Percentiles rank a stretch among this genome's conserved stretches.
These are phyloP conservation scores for Triplophysa tibetana DNA, from an alignment of 2,113 vertebrate species.

Conservation along the genomic window DNA sequence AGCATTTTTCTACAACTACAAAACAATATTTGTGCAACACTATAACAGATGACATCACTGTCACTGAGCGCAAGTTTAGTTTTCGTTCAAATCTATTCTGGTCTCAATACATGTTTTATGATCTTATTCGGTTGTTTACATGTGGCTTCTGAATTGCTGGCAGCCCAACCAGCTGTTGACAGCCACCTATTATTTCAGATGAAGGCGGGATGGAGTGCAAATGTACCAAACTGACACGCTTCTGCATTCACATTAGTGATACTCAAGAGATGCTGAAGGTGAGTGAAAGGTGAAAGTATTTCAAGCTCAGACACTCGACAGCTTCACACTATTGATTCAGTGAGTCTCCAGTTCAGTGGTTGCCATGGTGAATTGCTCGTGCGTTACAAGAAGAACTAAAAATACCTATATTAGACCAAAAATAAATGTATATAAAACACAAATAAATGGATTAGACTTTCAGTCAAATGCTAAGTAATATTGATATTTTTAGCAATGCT, in stretches of 20 bases:
- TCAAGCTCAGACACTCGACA: background rate
- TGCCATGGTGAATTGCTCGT: slow-evolving; percentile 45
- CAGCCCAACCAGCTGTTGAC: background rate
- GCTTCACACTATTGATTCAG: slow-evolving; percentile 38
- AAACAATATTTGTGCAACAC: slow-evolving; percentile 35
- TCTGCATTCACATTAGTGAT: slow-evolving; percentile 21
- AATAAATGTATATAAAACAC: slow-evolving; percentile 1
- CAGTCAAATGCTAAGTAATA: background rate
- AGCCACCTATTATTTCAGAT: slow-evolving; percentile 16
- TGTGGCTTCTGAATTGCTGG: background rate
- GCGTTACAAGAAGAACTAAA: slow-evolving; percentile 8
- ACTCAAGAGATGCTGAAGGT: slow-evolving; percentile 11
- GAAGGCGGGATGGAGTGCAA: background rate
- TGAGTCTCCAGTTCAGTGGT: slow-evolving; percentile 14
- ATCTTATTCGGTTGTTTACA: background rate
- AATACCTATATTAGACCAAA: background rate
- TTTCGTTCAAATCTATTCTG: background rate
- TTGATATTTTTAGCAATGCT: background rate
- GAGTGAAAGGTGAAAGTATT: slow-evolving; percentile 23
- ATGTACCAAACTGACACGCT: slow-evolving; percentile 9
- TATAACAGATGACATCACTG: slow-evolving; percentile 10
- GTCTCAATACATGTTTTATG: background rate
- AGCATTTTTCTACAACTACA: slow-evolving; percentile 19
- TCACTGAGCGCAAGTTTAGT: background rate
- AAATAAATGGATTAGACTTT: background rate